Conservation (phyloP, 2,797 vertebrate species). For the Gorsachius magnificus region DNA sequence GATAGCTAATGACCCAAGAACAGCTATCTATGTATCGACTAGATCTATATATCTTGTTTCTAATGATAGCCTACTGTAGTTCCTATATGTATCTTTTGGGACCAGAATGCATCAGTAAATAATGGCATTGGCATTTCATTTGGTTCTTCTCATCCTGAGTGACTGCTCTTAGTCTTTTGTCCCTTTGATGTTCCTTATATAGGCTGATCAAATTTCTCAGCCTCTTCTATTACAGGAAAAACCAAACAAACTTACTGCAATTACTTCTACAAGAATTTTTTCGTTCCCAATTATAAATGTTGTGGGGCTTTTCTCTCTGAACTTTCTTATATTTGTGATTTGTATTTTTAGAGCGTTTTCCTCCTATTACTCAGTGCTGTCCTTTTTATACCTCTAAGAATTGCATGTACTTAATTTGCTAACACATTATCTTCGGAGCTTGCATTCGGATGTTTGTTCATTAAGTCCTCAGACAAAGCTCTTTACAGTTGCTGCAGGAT, state of each 20-base stretch:
- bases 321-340: not conserved
- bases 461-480: not conserved
- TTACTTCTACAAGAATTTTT: not conserved
- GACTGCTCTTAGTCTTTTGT: not conserved
- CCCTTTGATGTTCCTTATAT: not conserved
- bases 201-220: not conserved
- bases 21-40: not conserved
- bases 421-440: not conserved
- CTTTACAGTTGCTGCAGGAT: not conserved
- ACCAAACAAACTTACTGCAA: not conserved
- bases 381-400: not conserved
- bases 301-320: not conserved
- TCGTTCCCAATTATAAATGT: not conserved
- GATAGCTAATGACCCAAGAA: not conserved
- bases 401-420: not conserved
- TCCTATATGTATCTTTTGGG: not conserved
- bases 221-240: not conserved
- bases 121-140: not conserved
- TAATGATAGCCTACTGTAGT: not conserved
- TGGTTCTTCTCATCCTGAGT: not conserved
- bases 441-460: not conserved
- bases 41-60: not conserved
- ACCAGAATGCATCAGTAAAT: not conserved
- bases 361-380: not conserved
- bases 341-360: not conserved